Percentiles rank a stretch among this genome's conserved stretches.
Conservation (phyloP, 2,888 invertebrate genomes). For the Acanthosoma haemorrhoidale region DNA sequence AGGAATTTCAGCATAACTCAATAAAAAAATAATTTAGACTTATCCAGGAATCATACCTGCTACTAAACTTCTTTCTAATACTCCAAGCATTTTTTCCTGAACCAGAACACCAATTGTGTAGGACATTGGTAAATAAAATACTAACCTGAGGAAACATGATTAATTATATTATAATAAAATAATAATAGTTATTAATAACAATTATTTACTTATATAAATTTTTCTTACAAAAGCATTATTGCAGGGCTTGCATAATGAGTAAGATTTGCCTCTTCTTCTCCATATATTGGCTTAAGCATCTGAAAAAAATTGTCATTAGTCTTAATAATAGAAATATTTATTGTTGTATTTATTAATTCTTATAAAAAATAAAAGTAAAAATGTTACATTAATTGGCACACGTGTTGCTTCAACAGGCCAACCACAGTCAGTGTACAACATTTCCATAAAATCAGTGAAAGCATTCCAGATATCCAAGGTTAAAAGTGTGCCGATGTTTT, state of each 20-base stretch:
- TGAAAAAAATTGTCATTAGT: slow-evolving; percentile 44
- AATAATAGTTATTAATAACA: not conserved
- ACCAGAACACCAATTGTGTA: slow-evolving; percentile 43
- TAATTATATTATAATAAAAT: slow-evolving; percentile 6
- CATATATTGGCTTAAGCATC: slow-evolving; percentile 66
- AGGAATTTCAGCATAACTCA: too few species aligned
- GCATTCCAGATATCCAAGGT: slow-evolving; percentile 62
- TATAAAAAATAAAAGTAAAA: not conserved
- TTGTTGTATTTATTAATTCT: not conserved
- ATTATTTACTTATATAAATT: not conserved
- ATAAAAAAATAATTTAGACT: too few species aligned
- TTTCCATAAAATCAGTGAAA: slow-evolving; percentile 61
- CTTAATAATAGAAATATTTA: not conserved
- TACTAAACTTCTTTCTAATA: slow-evolving; percentile 43
- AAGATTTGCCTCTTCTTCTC: slow-evolving; percentile 61
- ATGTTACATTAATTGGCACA: slow-evolving; percentile 53
- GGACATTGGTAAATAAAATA: slow-evolving; percentile 43
- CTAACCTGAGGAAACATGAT: slow-evolving; percentile 38
- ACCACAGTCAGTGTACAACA: slow-evolving; percentile 60
- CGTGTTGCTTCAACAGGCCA: slow-evolving; percentile 53
- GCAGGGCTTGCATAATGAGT: slow-evolving; percentile 79
- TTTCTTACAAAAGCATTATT: slow-evolving; percentile 67
- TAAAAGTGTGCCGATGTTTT: slow-evolving; percentile 71
- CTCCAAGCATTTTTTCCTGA: slow-evolving; percentile 43
- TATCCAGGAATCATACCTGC: slow-evolving; percentile 42